A percentile compares a stretch with the other conserved stretches of the same genome.
Conservation (phyloP, 2,888 invertebrate genomes). For the Linnaemya vulpina region DNA sequence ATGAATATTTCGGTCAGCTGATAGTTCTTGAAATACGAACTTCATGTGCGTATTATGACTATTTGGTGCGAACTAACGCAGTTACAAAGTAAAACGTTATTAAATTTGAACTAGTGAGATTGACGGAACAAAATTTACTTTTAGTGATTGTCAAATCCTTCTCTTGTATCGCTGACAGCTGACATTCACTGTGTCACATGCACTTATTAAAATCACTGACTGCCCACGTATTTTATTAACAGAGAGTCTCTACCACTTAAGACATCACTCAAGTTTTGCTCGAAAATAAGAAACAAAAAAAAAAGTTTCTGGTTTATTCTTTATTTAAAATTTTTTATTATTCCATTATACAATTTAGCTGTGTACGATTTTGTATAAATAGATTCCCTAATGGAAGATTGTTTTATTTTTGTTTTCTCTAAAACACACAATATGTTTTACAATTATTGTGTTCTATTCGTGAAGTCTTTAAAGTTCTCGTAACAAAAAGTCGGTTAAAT, state of each 20-base stretch:
- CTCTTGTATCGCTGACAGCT: too few relatives aligned
- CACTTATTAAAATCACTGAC: too few relatives aligned
- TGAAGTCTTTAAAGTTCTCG: not conserved
- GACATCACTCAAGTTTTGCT: conserved; percentile 61
- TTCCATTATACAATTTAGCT: not conserved
- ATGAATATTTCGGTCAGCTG: too few relatives aligned
- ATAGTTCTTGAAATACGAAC: too few relatives aligned
- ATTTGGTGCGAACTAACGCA: too few relatives aligned
- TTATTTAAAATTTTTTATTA: conserved; percentile 9
- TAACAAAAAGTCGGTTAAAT: not conserved
- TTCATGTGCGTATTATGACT: too few relatives aligned
- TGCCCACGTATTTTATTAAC: not conserved
- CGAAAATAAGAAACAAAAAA: too few relatives aligned
- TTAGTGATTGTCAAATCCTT: too few relatives aligned
- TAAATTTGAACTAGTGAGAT: too few relatives aligned
- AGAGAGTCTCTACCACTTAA: conserved; percentile 59
- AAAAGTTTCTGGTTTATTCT: conserved; percentile 24
- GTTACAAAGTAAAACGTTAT: too few relatives aligned
- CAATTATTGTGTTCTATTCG: not conserved
- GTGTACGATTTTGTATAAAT: conserved; percentile 29
- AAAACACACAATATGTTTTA: conserved; percentile 14
- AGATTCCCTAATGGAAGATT: conserved; percentile 58
- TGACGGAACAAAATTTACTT: too few relatives aligned
- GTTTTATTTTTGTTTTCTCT: conserved; percentile 27
- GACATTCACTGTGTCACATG: too few relatives aligned